These are phyloP conservation scores for Agonopterix alstromeriana DNA, from an alignment of 2,888 invertebrate species.

Conservation along the genomic window DNA sequence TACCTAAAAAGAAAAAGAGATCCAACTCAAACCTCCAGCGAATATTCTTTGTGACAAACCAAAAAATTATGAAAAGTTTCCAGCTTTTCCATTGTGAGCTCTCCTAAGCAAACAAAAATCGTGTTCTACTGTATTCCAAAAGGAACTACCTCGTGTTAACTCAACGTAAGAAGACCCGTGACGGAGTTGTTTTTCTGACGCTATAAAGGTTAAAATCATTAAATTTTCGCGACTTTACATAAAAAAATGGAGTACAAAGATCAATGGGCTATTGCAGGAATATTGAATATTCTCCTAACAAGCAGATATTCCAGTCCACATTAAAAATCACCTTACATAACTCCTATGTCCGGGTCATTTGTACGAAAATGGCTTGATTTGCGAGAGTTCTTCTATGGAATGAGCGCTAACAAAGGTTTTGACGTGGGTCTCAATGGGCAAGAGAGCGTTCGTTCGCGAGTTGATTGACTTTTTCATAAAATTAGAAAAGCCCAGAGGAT, in stretches of 20 bases:
- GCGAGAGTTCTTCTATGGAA: too few relatives aligned
- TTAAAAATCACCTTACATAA: too few relatives aligned
- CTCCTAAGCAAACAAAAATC: not conserved
- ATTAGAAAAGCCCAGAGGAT: slow-evolving; percentile 15
- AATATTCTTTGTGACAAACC: too few relatives aligned
- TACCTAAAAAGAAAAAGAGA: too few relatives aligned
- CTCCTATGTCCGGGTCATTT: too few relatives aligned
- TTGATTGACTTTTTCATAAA: slow-evolving; percentile 39
- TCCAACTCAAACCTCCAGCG: too few relatives aligned
- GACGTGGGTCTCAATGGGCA: slow-evolving; percentile 35
- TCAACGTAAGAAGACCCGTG: too few relatives aligned
- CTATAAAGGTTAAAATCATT: too few relatives aligned
- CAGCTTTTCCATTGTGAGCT: too few relatives aligned
- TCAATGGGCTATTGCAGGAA: slow-evolving; percentile 36
- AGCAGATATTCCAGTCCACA: slow-evolving; percentile 7
- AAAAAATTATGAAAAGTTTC: not conserved
- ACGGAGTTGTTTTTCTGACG: too few relatives aligned
- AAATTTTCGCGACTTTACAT: slow-evolving; percentile 20
- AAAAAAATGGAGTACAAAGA: slow-evolving; percentile 31
- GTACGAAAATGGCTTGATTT: too few relatives aligned
- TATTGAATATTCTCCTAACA: slow-evolving; percentile 48
- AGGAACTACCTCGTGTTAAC: too few relatives aligned
- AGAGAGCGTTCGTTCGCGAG: slow-evolving; percentile 17
- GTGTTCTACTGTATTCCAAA: slow-evolving; percentile 1
- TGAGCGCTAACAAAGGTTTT: slow-evolving; percentile 38